Evolutionary conservation across 1,140 invertebrate genomes (phyloP).

Genomic region (Hetaerina americana): DNA sequence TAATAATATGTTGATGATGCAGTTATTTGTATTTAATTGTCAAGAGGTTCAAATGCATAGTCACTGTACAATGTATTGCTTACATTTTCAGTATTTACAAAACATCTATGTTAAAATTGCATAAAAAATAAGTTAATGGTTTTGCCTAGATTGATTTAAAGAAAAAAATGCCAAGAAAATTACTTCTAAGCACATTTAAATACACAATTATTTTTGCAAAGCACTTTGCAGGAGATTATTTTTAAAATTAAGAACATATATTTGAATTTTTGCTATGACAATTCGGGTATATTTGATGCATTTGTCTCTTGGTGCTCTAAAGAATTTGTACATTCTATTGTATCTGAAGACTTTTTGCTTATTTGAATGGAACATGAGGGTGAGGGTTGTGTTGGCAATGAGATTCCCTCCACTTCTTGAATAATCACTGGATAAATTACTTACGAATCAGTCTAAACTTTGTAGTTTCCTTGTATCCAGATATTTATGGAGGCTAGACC

Average conservation of each 20-base stretch:
- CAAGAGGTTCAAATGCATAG: too few species aligned
- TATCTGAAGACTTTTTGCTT: neutral
- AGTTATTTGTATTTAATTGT: too few species aligned
- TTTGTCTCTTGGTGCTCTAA: neutral
- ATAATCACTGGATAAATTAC: neutral
- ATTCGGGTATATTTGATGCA: neutral
- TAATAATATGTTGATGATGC: too few species aligned
- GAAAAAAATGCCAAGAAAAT: too few species aligned
- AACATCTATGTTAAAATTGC: too few species aligned
- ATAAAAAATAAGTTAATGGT: too few species aligned
- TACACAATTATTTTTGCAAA: neutral
- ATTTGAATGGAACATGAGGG: neutral
- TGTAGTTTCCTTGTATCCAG: neutral
- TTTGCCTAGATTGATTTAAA: too few species aligned
- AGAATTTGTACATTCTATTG: neutral
- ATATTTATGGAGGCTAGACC: neutral
- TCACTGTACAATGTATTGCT: too few species aligned
- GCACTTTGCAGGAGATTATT: neutral
- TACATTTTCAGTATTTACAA: too few species aligned
- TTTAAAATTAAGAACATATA: neutral
- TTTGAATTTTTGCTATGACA: neutral
- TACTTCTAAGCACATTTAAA: neutral
- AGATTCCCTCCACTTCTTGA: neutral
- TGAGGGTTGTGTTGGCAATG: neutral
- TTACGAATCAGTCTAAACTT: neutral